Base-by-base conservation (phyloP, 2,113 vertebrate genomes). In the Xiphophorus maculatus region DNA sequence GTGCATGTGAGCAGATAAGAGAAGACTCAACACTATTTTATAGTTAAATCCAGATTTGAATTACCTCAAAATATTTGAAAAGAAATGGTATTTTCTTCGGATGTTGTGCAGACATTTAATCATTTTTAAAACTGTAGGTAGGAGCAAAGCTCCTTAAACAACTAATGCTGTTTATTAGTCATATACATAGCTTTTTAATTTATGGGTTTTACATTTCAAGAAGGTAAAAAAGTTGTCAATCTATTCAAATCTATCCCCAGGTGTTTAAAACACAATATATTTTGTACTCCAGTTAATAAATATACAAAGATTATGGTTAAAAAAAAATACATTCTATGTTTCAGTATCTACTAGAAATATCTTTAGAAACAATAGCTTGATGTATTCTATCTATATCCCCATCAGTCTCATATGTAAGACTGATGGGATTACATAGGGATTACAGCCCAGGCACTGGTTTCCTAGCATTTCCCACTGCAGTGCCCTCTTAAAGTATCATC, bases 21-120 rank as follows among this genome's bases (percentile, higher is more conserved):
- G 35, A 37, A 37, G 35, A 37, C 12, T 3, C 10, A 37, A 11
- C 35, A 11, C 2, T 37, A 29, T 84, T 86, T 86, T 79, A 61
- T 63, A 54, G 29, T 64, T 15, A 37, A 32, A 3, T 79, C 44
- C n/a, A 44, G 37, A 28, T 19, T 33, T 1, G 29, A 17, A 15
- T 65, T 10, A 40, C 4, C 29, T n/a, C 6, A 5, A 62, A 1
- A 2, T 66, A 58, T 37, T 27, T 48, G 4, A 9, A 28, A 15
- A 67, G 1, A 28, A 6, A 44, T 44, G 14, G 15, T 28, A 37
- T n/a, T 65, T 65, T 35, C 32, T 33, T 65, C 3, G 19, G 22
- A 12, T 37, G 35, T 25, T 65, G 22, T 25, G 8, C 5, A 22
- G 3, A 64, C 14, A 17, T 33, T 15, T 17, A 13, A 19, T 25